phyloP scores from a whole-genome alignment of 2,797 vertebrate genomes.

The Halcyon smyrnensis region DNA sequence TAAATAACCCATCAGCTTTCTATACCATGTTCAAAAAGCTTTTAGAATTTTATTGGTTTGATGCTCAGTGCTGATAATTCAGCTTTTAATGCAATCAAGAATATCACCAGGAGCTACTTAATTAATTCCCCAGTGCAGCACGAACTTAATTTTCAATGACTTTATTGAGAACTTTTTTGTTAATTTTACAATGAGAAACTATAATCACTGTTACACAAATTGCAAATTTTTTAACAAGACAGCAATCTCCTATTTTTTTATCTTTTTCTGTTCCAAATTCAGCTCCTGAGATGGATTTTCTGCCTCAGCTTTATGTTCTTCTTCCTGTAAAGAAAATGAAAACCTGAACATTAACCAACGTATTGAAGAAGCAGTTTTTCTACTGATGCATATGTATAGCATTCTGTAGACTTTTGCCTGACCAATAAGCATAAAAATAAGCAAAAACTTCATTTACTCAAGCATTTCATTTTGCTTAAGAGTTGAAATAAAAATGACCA shows the following conservation, averaged over 20 bases:
- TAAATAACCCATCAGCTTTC: conserved; percentile 42
- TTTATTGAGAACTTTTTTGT: conserved; percentile 80
- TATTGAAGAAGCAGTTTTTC: conserved; percentile 3
- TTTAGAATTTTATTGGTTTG: conserved; percentile 17
- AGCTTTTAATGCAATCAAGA: conserved; percentile 60
- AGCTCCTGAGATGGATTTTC: conserved; percentile 83
- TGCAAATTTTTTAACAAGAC: conserved; percentile 67
- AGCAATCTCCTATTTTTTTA: conserved; percentile 78
- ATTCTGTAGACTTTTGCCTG: neutral
- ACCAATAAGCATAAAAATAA: neutral
- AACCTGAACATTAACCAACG: conserved; percentile 57
- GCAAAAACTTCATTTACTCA: neutral
- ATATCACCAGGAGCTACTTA: conserved; percentile 62
- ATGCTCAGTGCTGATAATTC: conserved; percentile 25
- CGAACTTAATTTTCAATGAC: conserved; percentile 74
- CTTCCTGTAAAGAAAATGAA: conserved; percentile 85
- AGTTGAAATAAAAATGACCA: neutral
- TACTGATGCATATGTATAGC: neutral
- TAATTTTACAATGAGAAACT: conserved; percentile 80
- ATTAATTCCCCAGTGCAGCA: conserved; percentile 70
- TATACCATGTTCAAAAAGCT: neutral
- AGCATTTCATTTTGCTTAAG: neutral
- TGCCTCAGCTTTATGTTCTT: conserved; percentile 84
- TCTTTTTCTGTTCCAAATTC: conserved; percentile 83
- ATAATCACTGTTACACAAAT: conserved; percentile 68